Conservation (phyloP, 2,888 invertebrate species). For the Phasia obesa region DNA sequence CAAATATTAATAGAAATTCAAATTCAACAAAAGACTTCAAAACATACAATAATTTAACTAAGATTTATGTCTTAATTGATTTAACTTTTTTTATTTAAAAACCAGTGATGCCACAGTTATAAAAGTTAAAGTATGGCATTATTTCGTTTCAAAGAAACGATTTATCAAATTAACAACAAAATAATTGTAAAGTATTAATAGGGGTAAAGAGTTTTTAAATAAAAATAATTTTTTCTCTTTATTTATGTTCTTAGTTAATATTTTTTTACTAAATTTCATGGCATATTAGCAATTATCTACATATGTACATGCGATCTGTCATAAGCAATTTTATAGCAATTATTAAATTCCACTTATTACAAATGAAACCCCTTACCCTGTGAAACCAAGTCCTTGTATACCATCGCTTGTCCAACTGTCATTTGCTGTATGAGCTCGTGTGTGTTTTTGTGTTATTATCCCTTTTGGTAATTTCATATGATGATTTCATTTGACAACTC, state of each 20-base stretch:
- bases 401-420: not conserved
- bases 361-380: slow-evolving; percentile 1
- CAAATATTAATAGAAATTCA: slow-evolving; percentile 38
- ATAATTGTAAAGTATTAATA: too few relatives aligned
- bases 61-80: slow-evolving; percentile 15
- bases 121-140: not conserved
- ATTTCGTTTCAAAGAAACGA: too few relatives aligned
- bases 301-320: slow-evolving; percentile 31
- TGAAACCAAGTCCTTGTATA: not conserved
- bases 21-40: slow-evolving; percentile 20
- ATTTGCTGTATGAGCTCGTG: not conserved
- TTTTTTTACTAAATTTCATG: slow-evolving; percentile 2
- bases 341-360: slow-evolving; percentile 35
- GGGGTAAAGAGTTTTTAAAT: not conserved
- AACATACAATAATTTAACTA: not conserved
- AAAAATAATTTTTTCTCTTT: not conserved
- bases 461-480: slow-evolving; percentile 54
- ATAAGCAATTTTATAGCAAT: slow-evolving; percentile 36
- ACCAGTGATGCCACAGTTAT: not conserved
- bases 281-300: slow-evolving; percentile 9
- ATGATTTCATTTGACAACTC: slow-evolving; percentile 61
- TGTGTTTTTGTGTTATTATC: slow-evolving; percentile 28
- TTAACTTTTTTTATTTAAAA: not conserved
- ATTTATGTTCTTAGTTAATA: not conserved
- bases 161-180: too few relatives aligned